A percentile compares a stretch with the other conserved stretches of the same genome.
Conservation (phyloP, 2,888 invertebrate genomes). For the Rotaria macrura region DNA sequence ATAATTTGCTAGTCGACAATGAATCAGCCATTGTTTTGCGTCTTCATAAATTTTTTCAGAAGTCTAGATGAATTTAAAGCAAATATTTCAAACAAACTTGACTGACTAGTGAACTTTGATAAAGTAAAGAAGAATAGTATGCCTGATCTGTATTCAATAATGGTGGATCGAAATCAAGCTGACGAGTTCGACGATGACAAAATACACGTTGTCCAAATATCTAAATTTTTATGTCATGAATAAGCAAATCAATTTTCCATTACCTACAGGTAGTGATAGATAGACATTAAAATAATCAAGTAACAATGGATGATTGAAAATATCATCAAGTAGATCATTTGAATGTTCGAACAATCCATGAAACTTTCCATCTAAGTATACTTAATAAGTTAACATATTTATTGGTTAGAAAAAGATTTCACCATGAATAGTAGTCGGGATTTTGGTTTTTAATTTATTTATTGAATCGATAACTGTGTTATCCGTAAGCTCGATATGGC, state of each 20-base stretch:
- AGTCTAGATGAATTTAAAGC: neutral
- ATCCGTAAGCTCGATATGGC: neutral
- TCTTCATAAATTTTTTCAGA: neutral
- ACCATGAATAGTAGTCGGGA: neutral
- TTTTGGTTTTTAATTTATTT: neutral
- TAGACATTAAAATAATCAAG: constrained; percentile 1
- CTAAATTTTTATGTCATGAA: neutral
- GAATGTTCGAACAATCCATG: neutral
- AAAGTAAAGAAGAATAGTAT: neutral
- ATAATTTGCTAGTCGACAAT: neutral
- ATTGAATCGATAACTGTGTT: neutral
- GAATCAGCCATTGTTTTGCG: neutral
- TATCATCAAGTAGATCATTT: neutral
- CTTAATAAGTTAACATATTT: neutral
- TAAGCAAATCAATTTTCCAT: neutral
- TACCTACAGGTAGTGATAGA: neutral
- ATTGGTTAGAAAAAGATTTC: neutral
- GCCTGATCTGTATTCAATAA: neutral
- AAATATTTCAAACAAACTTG: too few relatives aligned
- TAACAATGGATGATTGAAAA: neutral
- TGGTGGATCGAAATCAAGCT: constrained; percentile 10
- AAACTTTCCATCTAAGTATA: neutral
- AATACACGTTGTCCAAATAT: constrained; percentile 14
- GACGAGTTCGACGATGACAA: neutral
- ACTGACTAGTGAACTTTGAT: too few relatives aligned